Base-by-base conservation (phyloP, 2,888 invertebrate species). In the Xylophagus ater region DNA sequence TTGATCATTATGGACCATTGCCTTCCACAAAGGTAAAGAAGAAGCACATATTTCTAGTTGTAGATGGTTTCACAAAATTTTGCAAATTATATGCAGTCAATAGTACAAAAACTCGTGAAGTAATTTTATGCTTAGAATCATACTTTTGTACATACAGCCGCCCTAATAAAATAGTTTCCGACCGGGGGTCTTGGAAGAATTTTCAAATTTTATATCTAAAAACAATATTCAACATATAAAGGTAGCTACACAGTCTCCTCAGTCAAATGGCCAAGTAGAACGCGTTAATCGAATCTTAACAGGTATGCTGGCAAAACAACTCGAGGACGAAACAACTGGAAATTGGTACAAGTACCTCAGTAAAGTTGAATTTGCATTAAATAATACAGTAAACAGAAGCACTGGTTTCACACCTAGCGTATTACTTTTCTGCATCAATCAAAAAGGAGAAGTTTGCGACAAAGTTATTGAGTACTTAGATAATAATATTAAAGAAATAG, bases 1-100 rank as follows among this genome's bases (percentile, higher is more conserved):
- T n/a, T 0, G 64, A 67, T 43, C 64, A 65, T 43, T 40, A 61
- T 7, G 62, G 64, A 2, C 62, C 61, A 4, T 62, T 62, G 40
- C 49, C 51, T 7, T 51, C 43, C n/a, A 56, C 51, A 30, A 49
- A 40, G n/a, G 42, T 35, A 0, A 49, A 49, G 12, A 59, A 60
- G 39, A 46, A 48, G 7, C 45, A 62, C 25, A 37, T 62, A 10
- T 42, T 65, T 5, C 51, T 52, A 2, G 41, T 56, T 4, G 50
- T 63, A 1, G 59, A 64, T 38, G 58, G 46, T 0, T 62, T 60
- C 24, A 59, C 57, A 1, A 61, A 62, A 39, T 60, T 53, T 42
- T 42, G 53, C 1, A 49, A 57, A 19, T 37, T 58, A 6, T 55
- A 52, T 40, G 43, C 58, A 1, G 54, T 57, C 5, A 48, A 43